Conservation (phyloP, 1,140 invertebrate species). For the Arctopsyche grandis region DNA sequence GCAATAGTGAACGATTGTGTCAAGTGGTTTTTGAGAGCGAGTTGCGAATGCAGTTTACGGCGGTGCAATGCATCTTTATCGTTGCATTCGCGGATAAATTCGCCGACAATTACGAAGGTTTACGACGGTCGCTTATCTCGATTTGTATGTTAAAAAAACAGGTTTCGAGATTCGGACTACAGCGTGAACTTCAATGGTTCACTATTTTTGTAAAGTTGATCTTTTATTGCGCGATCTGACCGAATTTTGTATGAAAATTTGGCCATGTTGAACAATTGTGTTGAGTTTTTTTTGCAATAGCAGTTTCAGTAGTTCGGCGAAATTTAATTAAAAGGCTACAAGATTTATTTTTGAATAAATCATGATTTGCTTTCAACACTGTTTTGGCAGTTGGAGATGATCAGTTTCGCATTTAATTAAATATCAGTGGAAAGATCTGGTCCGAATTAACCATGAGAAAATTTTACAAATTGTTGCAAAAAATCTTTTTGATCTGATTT, state of each 20-base stretch:
- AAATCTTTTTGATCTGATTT: no score
- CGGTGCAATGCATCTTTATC: neutral
- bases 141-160: neutral
- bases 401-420: no score
- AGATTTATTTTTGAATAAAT: no score
- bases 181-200: no score
- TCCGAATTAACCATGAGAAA: no score
- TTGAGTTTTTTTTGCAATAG: no score
- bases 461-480: no score
- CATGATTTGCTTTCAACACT: no score
- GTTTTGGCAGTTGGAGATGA: no score
- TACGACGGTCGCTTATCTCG: constrained; percentile 13
- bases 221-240: neutral
- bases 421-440: no score
- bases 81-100: neutral
- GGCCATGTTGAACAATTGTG: neutral
- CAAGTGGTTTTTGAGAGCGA: neutral
- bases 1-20: neutral
- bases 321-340: no score
- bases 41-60: neutral
- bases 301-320: no score
- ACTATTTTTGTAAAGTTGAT: neutral
- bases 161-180: neutral
- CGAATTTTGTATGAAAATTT: constrained; percentile 11
- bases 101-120: neutral